Percentiles rank a stretch among this genome's conserved stretches.
These are phyloP conservation scores for Bellardia pandia DNA, from an alignment of 2,888 invertebrate genomes.

Conservation along the genomic window DNA sequence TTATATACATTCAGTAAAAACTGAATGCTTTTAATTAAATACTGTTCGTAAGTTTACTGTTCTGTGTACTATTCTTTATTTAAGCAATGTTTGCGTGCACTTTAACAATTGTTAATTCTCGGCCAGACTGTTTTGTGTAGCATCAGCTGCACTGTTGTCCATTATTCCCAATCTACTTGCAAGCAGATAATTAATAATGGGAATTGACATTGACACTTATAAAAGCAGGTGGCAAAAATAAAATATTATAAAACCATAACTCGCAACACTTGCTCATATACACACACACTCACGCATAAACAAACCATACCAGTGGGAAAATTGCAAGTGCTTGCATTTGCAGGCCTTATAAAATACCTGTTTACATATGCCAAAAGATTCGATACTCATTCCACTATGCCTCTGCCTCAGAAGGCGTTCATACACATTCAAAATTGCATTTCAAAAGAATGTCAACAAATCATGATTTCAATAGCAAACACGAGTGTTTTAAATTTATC, in stretches of 20 bases:
- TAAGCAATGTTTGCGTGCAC: conserved; percentile 35
- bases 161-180: conserved; percentile 54
- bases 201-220: conserved; percentile 72
- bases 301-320: too few species aligned
- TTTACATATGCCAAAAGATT: too few species aligned
- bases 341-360: too few species aligned
- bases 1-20: neutral
- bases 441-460: too few species aligned
- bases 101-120: conserved; percentile 44
- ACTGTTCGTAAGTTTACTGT: neutral
- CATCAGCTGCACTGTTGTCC: conserved; percentile 52
- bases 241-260: conserved; percentile 45
- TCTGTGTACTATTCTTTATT: conserved; percentile 23
- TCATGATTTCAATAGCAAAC: too few species aligned
- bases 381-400: too few species aligned
- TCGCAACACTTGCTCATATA: neutral
- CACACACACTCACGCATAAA: neutral
- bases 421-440: too few species aligned
- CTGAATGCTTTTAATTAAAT: conserved; percentile 48
- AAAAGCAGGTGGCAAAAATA: conserved; percentile 63
- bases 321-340: too few species aligned
- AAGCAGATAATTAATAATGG: conserved; percentile 66
- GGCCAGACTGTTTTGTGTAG: conserved; percentile 54
- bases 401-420: too few species aligned
- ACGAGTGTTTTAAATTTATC: too few species aligned